These are phyloP conservation scores for Paratilapia polleni DNA, from an alignment of 2,113 vertebrate genomes.

Conservation along the genomic window DNA sequence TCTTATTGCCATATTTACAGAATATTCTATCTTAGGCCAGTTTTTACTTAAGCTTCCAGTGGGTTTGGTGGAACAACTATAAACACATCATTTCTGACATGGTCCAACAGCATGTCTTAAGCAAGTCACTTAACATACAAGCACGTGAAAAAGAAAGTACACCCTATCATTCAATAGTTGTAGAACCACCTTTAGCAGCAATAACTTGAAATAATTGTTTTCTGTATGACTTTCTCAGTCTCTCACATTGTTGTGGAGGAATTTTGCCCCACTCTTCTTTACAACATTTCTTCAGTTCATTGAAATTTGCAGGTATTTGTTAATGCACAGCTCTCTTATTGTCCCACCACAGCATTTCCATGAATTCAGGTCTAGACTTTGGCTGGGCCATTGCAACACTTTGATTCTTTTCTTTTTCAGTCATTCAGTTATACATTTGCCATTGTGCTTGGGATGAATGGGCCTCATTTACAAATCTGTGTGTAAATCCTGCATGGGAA, in stretches of 20 bases:
- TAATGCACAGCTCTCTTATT: background rate
- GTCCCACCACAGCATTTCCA: background rate
- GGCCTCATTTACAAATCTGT: no score
- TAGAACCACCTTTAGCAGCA: background rate
- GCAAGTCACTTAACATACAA: background rate
- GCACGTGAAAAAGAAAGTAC: background rate
- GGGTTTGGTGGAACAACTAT: background rate
- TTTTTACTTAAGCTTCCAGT: background rate
- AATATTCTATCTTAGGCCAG: background rate
- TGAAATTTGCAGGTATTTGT: background rate
- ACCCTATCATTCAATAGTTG: background rate
- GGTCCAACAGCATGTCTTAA: background rate
- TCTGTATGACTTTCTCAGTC: no score
- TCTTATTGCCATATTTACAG: background rate
- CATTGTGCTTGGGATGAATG: background rate
- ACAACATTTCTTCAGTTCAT: background rate
- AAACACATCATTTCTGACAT: background rate
- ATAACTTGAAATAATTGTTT: background rate
- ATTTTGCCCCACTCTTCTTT: no score
- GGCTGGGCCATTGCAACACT: background rate
- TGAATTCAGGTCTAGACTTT: background rate
- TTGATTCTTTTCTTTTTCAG: background rate
- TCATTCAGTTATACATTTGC: background rate
- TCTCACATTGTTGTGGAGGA: no score
- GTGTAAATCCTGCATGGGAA: no score